phyloP scores from a whole-genome alignment of 2,888 invertebrate species.

The Clusia tigrina region DNA sequence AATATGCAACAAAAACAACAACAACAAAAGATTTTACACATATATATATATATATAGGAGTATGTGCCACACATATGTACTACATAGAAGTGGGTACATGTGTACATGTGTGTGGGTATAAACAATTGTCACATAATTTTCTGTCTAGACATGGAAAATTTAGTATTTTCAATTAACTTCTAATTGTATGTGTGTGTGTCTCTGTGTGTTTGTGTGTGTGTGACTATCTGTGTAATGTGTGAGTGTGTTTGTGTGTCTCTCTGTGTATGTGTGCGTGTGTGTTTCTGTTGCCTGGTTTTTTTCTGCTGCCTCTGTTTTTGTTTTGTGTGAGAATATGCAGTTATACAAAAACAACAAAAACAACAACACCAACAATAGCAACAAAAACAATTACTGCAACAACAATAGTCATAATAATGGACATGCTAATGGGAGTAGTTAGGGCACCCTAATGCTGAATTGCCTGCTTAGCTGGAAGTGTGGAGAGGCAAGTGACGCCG shows the following conservation, averaged over 20 bases:
- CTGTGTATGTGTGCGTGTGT: background rate
- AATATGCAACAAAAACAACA: slow-evolving; percentile 41
- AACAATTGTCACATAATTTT: slow-evolving; percentile 63
- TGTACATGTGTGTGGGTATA: too few relatives aligned
- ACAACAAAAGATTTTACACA: too few relatives aligned
- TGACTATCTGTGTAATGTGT: background rate
- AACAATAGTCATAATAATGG: slow-evolving; percentile 29
- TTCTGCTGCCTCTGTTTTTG: background rate
- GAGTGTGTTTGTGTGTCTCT: slow-evolving; percentile 12
- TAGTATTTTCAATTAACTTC: slow-evolving; percentile 62
- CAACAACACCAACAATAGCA: slow-evolving; percentile 28
- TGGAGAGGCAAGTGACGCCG: too few relatives aligned
- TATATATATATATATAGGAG: too few relatives aligned
- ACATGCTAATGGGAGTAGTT: background rate
- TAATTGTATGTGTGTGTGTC: slow-evolving; percentile 1
- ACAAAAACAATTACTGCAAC: slow-evolving; percentile 24
- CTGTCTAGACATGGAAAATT: slow-evolving; percentile 63
- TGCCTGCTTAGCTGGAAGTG: slow-evolving; percentile 7
- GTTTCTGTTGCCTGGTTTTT: slow-evolving; percentile 14
- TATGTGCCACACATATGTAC: too few relatives aligned
- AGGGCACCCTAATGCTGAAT: slow-evolving; percentile 3
- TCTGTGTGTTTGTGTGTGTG: slow-evolving; percentile 18
- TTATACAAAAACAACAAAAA: slow-evolving; percentile 17
- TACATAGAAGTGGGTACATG: too few relatives aligned
- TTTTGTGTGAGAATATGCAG: background rate